Percentiles rank a stretch among this genome's conserved stretches.
Conservation (phyloP, 2,888 invertebrate genomes). For the Drepanosiphum platanoidis region DNA sequence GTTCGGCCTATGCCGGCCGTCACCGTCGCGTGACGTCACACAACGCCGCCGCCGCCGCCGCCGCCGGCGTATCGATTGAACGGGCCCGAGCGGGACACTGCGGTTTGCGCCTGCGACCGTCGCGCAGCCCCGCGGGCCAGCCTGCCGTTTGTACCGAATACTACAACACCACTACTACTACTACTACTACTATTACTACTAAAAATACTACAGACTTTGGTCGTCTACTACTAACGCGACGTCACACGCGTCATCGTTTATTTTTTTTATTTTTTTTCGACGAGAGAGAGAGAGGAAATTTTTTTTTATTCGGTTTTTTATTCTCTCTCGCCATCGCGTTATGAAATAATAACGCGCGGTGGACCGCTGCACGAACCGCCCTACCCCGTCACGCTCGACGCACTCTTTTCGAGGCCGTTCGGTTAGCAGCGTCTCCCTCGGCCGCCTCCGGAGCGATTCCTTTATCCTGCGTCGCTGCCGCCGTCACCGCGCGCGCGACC, state of each 20-base stretch:
- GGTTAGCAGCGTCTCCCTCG: not conserved
- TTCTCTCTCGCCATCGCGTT: too few relatives aligned
- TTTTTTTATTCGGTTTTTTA: too few relatives aligned
- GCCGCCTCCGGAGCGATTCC: not conserved
- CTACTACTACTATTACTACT: not conserved
- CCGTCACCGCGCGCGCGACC: not conserved
- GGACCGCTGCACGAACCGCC: too few relatives aligned
- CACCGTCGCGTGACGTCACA: conserved; percentile 8
- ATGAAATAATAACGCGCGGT: too few relatives aligned
- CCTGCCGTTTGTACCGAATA: too few relatives aligned
- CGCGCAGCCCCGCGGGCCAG: not conserved
- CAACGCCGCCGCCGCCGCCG: not conserved
- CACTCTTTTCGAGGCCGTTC: too few relatives aligned
- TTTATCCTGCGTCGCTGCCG: not conserved
- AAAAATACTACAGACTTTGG: not conserved
- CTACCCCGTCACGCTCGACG: too few relatives aligned
- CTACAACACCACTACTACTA: not conserved
- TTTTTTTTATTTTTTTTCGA: too few relatives aligned
- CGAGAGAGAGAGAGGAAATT: too few relatives aligned
- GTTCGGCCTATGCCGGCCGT: not conserved
- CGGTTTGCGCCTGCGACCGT: conserved; percentile 1
- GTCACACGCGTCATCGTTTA: too few relatives aligned
- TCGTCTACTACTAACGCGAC: not conserved
- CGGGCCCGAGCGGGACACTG: not conserved
- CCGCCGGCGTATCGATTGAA: not conserved